Evolutionary conservation across 2,113 vertebrate genomes (phyloP).

Genomic region (Hyperoodon ampullatus): DNA sequence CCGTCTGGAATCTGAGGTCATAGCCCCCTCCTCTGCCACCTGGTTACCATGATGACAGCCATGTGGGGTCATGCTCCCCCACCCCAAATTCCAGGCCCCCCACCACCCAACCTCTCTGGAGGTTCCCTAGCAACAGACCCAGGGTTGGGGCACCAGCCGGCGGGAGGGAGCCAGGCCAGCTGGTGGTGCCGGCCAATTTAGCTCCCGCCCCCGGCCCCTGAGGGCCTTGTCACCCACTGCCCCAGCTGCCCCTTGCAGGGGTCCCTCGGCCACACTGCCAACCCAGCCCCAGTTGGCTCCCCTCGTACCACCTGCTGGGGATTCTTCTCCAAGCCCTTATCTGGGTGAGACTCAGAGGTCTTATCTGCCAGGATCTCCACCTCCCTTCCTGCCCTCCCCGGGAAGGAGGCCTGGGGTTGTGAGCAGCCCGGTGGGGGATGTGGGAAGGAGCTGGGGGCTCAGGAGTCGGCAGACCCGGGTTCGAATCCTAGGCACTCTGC

Average conservation of each 20-base stretch:
- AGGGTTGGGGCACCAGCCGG: constrained; percentile 16
- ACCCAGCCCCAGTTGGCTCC: background rate
- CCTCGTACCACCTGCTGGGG: background rate
- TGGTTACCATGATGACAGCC: background rate
- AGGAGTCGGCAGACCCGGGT: background rate
- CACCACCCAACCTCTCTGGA: background rate
- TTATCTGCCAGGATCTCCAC: background rate
- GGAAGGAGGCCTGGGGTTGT: background rate
- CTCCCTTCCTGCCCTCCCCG: background rate
- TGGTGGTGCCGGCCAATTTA: constrained; percentile 51
- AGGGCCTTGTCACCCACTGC: constrained; percentile 37
- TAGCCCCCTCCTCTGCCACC: background rate
- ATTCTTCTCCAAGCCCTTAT: background rate
- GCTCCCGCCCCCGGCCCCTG: constrained; percentile 8
- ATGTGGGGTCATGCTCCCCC: background rate
- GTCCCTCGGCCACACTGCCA: background rate
- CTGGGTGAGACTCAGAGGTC: background rate
- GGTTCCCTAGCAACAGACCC: constrained; percentile 60
- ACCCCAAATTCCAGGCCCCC: background rate
- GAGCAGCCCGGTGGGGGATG: background rate
- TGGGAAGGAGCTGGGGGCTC: background rate
- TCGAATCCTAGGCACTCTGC: background rate
- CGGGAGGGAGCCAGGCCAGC: constrained; percentile 40
- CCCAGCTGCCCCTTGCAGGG: background rate
- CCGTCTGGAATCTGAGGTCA: background rate